Base-by-base conservation (phyloP, 2,797 vertebrate genomes). In the Macrochelys suwanniensis region DNA sequence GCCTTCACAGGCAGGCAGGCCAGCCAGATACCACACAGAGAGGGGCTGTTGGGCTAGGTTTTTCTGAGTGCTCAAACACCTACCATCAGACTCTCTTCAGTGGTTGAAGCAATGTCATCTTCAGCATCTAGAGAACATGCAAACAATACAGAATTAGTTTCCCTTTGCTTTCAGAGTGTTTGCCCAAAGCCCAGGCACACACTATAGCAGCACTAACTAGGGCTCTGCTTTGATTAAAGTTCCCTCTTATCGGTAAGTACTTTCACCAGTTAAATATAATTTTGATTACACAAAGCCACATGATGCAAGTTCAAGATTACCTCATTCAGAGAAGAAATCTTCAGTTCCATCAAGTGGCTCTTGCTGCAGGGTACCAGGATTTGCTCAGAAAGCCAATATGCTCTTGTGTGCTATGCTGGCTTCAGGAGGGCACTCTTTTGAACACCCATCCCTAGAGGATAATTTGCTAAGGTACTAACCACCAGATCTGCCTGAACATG, bases 81-180 rank as follows among this genome's bases (percentile, higher is more conserved):
- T 97, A 98, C 97, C 96, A 81, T 10, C 92, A 96, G 91, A 79
- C 80, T 89, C 28, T 96, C 94, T 92, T 83, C 28, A 23, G 92
- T 95, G 85, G 88, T 80, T 80, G 96, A 88, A 49, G 92, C 85
- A 0, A 95, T 5, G 33, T 26, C 59, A 92, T 95, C 92, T 80
- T 98, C 96, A 80, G 82, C 85, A 80, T 97, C 97, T 50, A 45
- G 25, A 65, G 25, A 77, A 23, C 10, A 84, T 86, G 53, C 15
- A 84, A 77, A 54, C 10, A 65, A 37, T 5, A 49, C 25, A 77
- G 74, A 26, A 77, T 77, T 77, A n/a, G 28, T 15, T 81, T 86
- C 56, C 53, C 12, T 37, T 45, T 83, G 2, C 3, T 31, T 47
- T 50, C 15, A 80, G 4, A 4, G 5, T 3, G 31, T 47, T 95